Percentiles rank a stretch among this genome's conserved stretches.
phyloP scores from a whole-genome alignment of 2,113 vertebrate species.

The Irena cyanogastra region DNA sequence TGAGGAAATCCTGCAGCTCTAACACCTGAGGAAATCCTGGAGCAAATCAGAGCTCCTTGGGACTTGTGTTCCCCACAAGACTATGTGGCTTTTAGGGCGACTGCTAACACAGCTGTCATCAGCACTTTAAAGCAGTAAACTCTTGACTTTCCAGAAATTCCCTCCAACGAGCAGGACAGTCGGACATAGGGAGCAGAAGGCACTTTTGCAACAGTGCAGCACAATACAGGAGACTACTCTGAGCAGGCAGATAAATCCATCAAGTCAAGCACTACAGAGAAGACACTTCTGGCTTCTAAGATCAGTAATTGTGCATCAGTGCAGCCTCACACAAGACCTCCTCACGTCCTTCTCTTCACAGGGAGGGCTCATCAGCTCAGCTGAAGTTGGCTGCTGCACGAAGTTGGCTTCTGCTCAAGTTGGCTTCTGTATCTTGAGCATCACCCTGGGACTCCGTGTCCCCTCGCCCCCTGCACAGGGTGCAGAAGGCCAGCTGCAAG shows the following conservation, averaged over 20 bases:
- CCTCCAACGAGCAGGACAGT: not conserved
- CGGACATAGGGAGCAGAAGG: not conserved
- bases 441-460: fast-evolving
- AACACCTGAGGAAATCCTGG: not conserved
- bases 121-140: not conserved
- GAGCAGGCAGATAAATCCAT: not conserved
- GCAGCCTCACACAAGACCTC: not conserved
- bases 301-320: fast-evolving
- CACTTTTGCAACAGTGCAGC: fast-evolving
- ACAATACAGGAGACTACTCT: not conserved
- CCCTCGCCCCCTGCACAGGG: not conserved
- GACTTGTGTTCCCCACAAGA: not conserved
- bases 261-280: fast-evolving
- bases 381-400: not conserved
- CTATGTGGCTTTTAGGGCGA: not conserved
- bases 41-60: not conserved
- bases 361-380: not conserved
- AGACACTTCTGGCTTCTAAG: not conserved
- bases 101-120: not conserved
- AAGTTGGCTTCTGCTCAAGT: not conserved
- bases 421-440: not conserved
- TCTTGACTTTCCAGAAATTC: no score
- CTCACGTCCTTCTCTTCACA: not conserved
- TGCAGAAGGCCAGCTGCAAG: not conserved
- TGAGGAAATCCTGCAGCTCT: fast-evolving